Percentiles rank a stretch among this genome's conserved stretches.
phyloP scores from a whole-genome alignment of 2,797 vertebrate species.

The Eurystomus glaucurus region DNA sequence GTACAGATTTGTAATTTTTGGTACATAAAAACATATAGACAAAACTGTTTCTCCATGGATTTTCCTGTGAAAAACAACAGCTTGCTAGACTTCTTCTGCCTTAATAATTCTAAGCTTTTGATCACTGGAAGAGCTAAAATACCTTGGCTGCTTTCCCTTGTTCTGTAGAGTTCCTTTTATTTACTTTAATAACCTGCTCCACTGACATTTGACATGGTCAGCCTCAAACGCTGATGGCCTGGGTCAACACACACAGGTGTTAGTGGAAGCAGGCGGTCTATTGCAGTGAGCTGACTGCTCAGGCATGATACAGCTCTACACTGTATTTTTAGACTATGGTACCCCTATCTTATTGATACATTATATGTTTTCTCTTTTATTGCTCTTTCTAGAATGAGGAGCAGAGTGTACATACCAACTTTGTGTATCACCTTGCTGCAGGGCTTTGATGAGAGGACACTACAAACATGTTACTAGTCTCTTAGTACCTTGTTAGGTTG shows the following conservation, averaged over 20 bases:
- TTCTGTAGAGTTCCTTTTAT: neutral
- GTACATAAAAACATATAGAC: neutral
- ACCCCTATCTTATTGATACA: neutral
- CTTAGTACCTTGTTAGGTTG: neutral
- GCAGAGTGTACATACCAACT: neutral
- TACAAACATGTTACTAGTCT: neutral
- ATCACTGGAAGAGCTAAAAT: neutral
- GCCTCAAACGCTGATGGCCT: accelerated
- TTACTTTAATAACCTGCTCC: neutral
- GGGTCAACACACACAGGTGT: neutral
- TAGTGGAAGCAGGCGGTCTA: accelerated
- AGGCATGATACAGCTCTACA: neutral
- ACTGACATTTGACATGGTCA: neutral
- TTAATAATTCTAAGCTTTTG: neutral
- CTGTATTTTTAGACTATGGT: neutral
- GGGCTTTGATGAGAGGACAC: neutral
- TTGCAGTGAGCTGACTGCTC: neutral
- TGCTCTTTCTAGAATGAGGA: neutral
- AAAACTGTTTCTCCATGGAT: neutral
- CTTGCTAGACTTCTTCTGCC: neutral
- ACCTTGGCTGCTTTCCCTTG: neutral
- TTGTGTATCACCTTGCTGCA: neutral
- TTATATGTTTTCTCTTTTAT: neutral
- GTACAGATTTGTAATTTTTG: neutral
- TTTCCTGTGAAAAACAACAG: neutral